Conservation (phyloP, 2,888 invertebrate species). For the Cetonia aurata region DNA sequence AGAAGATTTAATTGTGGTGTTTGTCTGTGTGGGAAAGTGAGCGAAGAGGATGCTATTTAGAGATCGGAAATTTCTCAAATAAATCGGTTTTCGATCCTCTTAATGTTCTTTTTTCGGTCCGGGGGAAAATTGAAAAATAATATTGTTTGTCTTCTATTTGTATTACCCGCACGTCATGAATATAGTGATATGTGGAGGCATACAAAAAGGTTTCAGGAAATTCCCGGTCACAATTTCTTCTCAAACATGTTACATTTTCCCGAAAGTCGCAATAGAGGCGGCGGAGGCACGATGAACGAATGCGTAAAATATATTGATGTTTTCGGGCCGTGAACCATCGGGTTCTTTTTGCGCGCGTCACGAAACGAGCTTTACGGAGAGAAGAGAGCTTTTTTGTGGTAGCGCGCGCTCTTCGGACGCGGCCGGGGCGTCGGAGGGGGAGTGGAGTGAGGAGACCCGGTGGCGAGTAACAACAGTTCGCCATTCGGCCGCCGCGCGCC, state of each 20-base stretch:
- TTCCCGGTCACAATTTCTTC: conserved; percentile 35
- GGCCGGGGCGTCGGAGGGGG: conserved; percentile 23
- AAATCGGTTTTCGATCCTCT: background rate
- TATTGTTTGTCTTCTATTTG: conserved; percentile 34
- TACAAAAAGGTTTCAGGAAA: conserved; percentile 39
- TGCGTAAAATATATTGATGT: conserved; percentile 48
- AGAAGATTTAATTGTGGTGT: too few relatives aligned
- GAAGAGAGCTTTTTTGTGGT: conserved; percentile 43
- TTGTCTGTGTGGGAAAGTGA: too few relatives aligned
- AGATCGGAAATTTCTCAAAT: too few relatives aligned
- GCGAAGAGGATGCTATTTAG: too few relatives aligned
- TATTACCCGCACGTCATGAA: conserved; percentile 35
- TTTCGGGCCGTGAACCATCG: conserved; percentile 42
- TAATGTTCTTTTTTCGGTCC: conserved; percentile 5
- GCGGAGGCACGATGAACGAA: conserved; percentile 39
- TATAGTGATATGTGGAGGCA: conserved; percentile 36
- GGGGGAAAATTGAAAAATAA: conserved; percentile 34
- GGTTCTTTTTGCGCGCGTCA: conserved; percentile 49
- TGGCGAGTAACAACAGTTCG: conserved; percentile 51
- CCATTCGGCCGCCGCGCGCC: conserved; percentile 59
- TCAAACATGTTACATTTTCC: conserved; percentile 39
- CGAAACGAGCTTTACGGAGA: conserved; percentile 47
- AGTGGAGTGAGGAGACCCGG: conserved; percentile 38
- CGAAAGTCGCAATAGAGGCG: conserved; percentile 38
- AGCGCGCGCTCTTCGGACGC: conserved; percentile 34